Base-by-base conservation (phyloP, 1,140 invertebrate genomes). In the Ptiloglossa arizonensis region DNA sequence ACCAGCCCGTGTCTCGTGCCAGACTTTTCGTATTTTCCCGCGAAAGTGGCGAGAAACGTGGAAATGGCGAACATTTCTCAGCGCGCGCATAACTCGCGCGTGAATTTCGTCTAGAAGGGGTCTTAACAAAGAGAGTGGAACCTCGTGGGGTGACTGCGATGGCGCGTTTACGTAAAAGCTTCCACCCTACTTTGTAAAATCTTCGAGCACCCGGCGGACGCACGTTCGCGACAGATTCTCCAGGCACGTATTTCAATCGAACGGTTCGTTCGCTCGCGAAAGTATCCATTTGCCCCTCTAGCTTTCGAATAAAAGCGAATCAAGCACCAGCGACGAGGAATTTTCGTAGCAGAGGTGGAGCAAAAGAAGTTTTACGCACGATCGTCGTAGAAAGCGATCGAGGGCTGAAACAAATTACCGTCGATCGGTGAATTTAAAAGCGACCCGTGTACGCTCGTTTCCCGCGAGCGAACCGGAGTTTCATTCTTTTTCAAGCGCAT, bases 201-300 rank as follows among this genome's bases (percentile, higher is more conserved):
- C 70, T 72, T 63, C 29, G 29, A 72, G 41, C 44, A 29, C 44
- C 17, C 59, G 29, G 38, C 32, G 44, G 70, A 72, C 70, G 57
- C 70, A 72, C 70, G 70, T 72, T 27, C 70, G 70, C 70, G 57
- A 72, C 70, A 72, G 70, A 72, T 72, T 72, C 70, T 50, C 57
- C 44, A 1, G 70, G 70, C 70, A 72, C 70, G 70, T 72, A 63
- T 72, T 72, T 72, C 70, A 72, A 72, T 72, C 57, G 27, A 38
- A 57, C 54, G 41, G 57, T 50, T 52, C 57, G 70, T 27, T 72
- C 70, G 27, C 22, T 60, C 48, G 57, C 46, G 59, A 63, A 48
- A 72, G 32, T 35, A 72, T 62, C 57, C 22, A 52, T 72, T 50
- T 46, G 22, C 44, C 17, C 41, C 29, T 24, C n/a, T 3, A 11